Percentiles rank a stretch among this genome's conserved stretches.
phyloP scores from a whole-genome alignment of 2,113 vertebrate species.

The Microcebus tavaratra region DNA sequence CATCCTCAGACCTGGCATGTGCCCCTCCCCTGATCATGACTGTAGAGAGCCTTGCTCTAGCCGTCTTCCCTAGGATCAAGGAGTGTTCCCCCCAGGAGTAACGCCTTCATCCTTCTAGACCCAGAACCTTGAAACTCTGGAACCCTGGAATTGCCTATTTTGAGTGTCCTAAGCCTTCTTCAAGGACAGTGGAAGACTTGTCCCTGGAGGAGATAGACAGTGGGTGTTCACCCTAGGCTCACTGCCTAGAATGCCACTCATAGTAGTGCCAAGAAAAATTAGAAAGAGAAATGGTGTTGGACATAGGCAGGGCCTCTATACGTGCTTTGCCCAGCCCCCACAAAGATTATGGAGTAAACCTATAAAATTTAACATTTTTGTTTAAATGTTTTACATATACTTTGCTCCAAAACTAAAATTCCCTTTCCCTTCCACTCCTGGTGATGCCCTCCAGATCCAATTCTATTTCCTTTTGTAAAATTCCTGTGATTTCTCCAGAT shows the following conservation, averaged over 20 bases:
- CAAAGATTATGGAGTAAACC: neutral
- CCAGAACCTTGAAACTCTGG: neutral
- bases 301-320: neutral
- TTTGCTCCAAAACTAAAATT: neutral
- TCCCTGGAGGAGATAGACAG: neutral
- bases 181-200: neutral
- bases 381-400: neutral
- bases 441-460: neutral
- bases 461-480: neutral
- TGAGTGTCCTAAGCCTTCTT: neutral
- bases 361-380: neutral
- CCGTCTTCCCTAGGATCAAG: no score
- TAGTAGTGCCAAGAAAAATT: neutral
- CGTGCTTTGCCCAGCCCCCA: neutral
- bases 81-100: no score
- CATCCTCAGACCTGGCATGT: neutral
- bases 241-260: neutral
- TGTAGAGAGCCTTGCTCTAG: neutral
- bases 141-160: neutral
- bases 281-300: neutral
- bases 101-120: neutral
- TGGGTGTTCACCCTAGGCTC: neutral
- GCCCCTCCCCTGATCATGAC: neutral
- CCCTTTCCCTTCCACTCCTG: neutral
- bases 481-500: neutral